Conservation (phyloP, 2,888 invertebrate genomes). For the Coleophora flavipennella region DNA sequence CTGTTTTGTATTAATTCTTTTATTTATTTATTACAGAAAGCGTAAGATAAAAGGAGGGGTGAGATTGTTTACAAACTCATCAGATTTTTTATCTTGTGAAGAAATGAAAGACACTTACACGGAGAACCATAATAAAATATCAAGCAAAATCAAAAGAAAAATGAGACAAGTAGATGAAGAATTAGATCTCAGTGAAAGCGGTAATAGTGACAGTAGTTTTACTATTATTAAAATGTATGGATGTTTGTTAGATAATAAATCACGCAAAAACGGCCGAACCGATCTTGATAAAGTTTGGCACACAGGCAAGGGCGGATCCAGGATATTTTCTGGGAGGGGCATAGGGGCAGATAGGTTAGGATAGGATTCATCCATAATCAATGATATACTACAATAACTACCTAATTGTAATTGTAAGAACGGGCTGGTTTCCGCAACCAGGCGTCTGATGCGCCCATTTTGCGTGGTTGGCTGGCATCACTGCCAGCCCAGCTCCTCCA, state of each 20-base stretch:
- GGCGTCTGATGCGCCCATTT: too few relatives aligned
- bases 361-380: too few relatives aligned
- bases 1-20: too few relatives aligned
- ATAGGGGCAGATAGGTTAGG: too few relatives aligned
- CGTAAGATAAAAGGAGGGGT: conserved; percentile 56
- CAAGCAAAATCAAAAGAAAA: conserved; percentile 37
- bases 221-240: background rate
- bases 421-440: too few relatives aligned
- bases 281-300: background rate
- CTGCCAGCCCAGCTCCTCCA: too few relatives aligned
- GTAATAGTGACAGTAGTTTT: too few relatives aligned
- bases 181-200: conserved; percentile 28
- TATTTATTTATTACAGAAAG: conserved; percentile 28
- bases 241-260: background rate
- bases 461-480: too few relatives aligned
- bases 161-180: conserved; percentile 26
- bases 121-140: conserved; percentile 37
- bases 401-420: too few relatives aligned
- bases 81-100: conserved; percentile 47
- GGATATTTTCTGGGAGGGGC: too few relatives aligned
- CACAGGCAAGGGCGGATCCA: too few relatives aligned
- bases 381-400: too few relatives aligned
- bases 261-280: background rate
- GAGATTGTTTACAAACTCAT: conserved; percentile 57
- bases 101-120: conserved; percentile 42